phyloP scores from a whole-genome alignment of 2,113 vertebrate genomes.

The Neodon shergylaensis region DNA sequence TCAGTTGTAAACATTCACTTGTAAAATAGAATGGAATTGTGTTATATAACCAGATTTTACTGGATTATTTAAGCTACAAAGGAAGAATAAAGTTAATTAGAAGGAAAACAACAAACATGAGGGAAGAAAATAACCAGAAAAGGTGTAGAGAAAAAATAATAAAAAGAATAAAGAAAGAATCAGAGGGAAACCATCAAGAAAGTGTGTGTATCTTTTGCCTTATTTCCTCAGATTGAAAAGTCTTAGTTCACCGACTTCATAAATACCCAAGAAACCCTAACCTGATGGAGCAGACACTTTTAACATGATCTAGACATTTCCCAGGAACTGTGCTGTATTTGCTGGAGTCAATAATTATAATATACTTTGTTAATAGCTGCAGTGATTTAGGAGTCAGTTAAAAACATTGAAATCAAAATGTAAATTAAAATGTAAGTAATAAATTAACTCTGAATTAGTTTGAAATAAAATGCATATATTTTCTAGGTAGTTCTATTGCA shows the following conservation, averaged over 20 bases:
- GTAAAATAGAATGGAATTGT: background rate
- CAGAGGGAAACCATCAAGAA: background rate
- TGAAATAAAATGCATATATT: background rate
- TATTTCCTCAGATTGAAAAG: fast-evolving
- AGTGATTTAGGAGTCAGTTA: background rate
- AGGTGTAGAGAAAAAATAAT: background rate
- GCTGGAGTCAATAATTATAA: background rate
- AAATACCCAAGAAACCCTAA: background rate
- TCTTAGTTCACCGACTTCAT: background rate
- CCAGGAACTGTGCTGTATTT: background rate
- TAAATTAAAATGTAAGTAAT: background rate
- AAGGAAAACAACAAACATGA: background rate
- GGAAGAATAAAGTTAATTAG: background rate
- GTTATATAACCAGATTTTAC: background rate
- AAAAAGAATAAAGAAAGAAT: background rate
- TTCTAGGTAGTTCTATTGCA: background rate
- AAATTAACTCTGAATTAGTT: background rate
- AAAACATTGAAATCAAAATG: too few species aligned
- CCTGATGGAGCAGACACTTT: background rate
- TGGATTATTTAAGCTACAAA: background rate
- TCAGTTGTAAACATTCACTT: background rate
- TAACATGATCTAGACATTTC: background rate
- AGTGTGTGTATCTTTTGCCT: background rate
- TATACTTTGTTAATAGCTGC: background rate
- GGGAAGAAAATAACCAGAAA: background rate